Conservation (phyloP, 2,113 vertebrate genomes). For the Colossoma macropomum region DNA sequence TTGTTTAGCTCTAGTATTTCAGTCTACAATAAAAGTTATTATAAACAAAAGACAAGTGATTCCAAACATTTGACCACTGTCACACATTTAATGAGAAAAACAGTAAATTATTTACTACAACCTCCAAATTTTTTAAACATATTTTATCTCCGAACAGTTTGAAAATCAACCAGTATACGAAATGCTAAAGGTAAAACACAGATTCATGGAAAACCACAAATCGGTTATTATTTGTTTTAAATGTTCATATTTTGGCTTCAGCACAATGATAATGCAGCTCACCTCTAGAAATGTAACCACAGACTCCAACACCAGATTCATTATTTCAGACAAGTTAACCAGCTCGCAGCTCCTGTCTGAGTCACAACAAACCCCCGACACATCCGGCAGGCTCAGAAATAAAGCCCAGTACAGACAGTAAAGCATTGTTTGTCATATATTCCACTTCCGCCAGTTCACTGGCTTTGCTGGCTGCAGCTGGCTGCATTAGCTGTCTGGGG, state of each 20-base stretch:
- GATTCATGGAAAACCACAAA: too few relatives aligned
- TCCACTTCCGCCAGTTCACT: slow-evolving; percentile 28
- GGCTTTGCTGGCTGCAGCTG: slow-evolving; percentile 7
- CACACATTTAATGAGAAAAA: too few relatives aligned
- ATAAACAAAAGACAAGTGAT: too few relatives aligned
- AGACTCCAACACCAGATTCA: neutral
- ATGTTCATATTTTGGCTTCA: neutral
- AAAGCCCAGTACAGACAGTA: slow-evolving; percentile 14
- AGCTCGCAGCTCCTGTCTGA: neutral
- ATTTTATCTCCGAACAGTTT: too few relatives aligned
- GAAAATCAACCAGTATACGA: too few relatives aligned
- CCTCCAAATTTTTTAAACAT: too few relatives aligned
- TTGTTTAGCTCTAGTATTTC: too few relatives aligned
- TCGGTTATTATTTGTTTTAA: too few relatives aligned
- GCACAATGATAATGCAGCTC: neutral
- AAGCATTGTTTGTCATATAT: slow-evolving; percentile 37
- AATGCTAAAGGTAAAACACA: too few relatives aligned
- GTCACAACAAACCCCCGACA: neutral
- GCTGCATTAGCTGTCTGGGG: slow-evolving; percentile 22
- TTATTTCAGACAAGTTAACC: slow-evolving; percentile 1
- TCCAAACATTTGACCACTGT: too few relatives aligned
- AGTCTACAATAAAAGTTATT: too few relatives aligned
- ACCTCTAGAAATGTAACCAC: neutral
- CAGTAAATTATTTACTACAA: too few relatives aligned
- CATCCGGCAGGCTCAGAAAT: slow-evolving; percentile 31